Percentiles rank a stretch among this genome's conserved stretches.
phyloP scores from a whole-genome alignment of 1,140 invertebrate species.

The Leptinotarsa undecemlineata region DNA sequence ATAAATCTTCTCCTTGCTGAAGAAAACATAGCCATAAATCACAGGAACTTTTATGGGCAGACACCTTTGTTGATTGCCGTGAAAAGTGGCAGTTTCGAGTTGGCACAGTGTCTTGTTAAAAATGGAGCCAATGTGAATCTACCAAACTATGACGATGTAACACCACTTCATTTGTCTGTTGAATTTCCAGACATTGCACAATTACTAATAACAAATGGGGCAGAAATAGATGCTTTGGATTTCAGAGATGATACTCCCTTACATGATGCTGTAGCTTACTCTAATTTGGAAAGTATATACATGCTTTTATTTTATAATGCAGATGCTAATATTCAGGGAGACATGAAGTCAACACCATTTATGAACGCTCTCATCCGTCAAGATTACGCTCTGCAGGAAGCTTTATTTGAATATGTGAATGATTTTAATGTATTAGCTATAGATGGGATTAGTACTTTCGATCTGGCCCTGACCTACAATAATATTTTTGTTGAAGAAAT shows the following conservation, averaged over 20 bases:
- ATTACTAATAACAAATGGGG: slow-evolving; percentile 32
- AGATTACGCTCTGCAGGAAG: slow-evolving; percentile 25
- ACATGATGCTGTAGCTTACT: slow-evolving; percentile 30
- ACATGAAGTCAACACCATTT: slow-evolving; percentile 30
- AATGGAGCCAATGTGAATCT: slow-evolving; percentile 33
- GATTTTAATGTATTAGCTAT: slow-evolving; percentile 33
- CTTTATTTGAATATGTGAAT: slow-evolving; percentile 34
- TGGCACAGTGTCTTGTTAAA: slow-evolving; percentile 25
- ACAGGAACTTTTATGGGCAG: slow-evolving; percentile 30
- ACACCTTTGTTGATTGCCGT: slow-evolving; percentile 33
- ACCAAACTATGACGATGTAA: slow-evolving; percentile 31
- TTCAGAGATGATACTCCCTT: slow-evolving; percentile 37
- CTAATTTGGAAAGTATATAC: slow-evolving; percentile 34
- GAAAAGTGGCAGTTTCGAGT: slow-evolving; percentile 20
- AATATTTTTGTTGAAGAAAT: slow-evolving; percentile 32
- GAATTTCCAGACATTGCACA: slow-evolving; percentile 30
- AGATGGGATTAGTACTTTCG: slow-evolving; percentile 27
- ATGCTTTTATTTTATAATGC: slow-evolving; percentile 40
- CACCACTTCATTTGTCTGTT: slow-evolving; percentile 33
- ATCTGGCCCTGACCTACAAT: slow-evolving; percentile 28
- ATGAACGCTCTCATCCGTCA: slow-evolving; percentile 34
- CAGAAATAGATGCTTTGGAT: slow-evolving; percentile 33
- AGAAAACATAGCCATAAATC: slow-evolving; percentile 28
- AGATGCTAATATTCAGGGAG: slow-evolving; percentile 32
- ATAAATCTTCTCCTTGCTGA: slow-evolving; percentile 26